Percentiles rank a stretch among this genome's conserved stretches.
These are phyloP conservation scores for Gnathonemus echidnorhynchus DNA, from an alignment of 2,113 vertebrate genomes.

Conservation along the genomic window DNA sequence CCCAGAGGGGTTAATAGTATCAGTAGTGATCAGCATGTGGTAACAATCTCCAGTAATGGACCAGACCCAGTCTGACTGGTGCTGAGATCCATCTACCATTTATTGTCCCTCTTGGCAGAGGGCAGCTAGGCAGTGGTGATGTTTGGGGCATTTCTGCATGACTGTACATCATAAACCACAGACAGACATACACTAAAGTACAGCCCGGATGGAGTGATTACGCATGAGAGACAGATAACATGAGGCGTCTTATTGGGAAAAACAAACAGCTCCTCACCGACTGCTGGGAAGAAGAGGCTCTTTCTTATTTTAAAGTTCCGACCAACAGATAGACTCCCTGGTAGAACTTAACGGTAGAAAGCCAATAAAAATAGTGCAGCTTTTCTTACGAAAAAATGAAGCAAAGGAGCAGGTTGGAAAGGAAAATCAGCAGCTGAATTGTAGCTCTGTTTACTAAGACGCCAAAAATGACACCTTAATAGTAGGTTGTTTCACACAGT, in stretches of 20 bases:
- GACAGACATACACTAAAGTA: background rate
- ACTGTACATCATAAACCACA: slow-evolving; percentile 1
- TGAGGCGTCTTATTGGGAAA: background rate
- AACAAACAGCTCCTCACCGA: background rate
- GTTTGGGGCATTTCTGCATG: slow-evolving; percentile 2
- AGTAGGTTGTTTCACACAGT: background rate
- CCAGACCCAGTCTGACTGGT: background rate
- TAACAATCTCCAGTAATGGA: slow-evolving; percentile 5
- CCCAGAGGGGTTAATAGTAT: background rate
- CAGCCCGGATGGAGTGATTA: background rate
- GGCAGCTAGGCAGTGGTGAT: background rate
- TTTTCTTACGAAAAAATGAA: background rate
- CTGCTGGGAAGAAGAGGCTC: background rate
- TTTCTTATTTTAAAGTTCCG: background rate
- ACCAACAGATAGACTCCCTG: background rate
- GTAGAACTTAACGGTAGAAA: background rate
- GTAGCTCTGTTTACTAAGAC: background rate
- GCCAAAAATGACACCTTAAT: background rate
- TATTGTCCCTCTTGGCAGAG: background rate
- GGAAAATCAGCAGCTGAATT: background rate
- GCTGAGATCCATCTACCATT: background rate
- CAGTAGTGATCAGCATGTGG: background rate
- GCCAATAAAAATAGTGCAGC: background rate
- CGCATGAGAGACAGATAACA: background rate
- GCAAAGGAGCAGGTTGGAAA: background rate